These are phyloP conservation scores for Loripinus fragilis DNA, from an alignment of 2,888 invertebrate species.

Conservation along the genomic window DNA sequence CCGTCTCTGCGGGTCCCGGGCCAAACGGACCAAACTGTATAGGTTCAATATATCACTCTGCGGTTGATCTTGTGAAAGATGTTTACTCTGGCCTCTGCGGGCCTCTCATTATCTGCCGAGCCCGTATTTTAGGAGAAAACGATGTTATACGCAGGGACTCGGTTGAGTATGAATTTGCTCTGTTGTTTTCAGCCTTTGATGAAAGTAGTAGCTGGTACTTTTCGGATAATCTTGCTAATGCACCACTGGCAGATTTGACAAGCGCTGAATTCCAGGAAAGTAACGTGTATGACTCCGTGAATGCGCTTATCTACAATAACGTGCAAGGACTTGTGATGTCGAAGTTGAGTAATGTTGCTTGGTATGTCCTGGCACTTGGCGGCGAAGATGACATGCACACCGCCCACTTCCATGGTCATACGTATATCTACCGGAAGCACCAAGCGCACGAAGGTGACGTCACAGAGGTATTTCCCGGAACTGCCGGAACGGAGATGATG, in stretches of 20 bases:
- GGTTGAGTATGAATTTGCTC: constrained; percentile 72
- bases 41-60: constrained; percentile 71
- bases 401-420: constrained; percentile 68
- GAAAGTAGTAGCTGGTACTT: constrained; percentile 76
- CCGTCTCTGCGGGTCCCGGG: constrained; percentile 64
- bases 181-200: constrained; percentile 72
- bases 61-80: constrained; percentile 66
- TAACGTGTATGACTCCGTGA: constrained; percentile 68
- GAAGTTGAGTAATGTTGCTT: constrained; percentile 62
- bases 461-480: constrained; percentile 65
- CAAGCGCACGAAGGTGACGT: constrained; percentile 57
- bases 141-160: constrained; percentile 50
- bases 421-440: constrained; percentile 52
- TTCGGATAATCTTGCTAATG: constrained; percentile 69
- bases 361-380: constrained; percentile 69
- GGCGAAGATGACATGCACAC: constrained; percentile 63
- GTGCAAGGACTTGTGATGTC: constrained; percentile 56
- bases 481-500: constrained; percentile 63
- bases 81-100: constrained; percentile 68
- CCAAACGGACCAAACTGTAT: constrained; percentile 69
- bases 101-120: constrained; percentile 66
- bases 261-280: constrained; percentile 57
- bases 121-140: constrained; percentile 43
- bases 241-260: constrained; percentile 41
- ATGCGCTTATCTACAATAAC: constrained; percentile 68